phyloP scores from a whole-genome alignment of 2,113 vertebrate species.

The Coturnix japonica region DNA sequence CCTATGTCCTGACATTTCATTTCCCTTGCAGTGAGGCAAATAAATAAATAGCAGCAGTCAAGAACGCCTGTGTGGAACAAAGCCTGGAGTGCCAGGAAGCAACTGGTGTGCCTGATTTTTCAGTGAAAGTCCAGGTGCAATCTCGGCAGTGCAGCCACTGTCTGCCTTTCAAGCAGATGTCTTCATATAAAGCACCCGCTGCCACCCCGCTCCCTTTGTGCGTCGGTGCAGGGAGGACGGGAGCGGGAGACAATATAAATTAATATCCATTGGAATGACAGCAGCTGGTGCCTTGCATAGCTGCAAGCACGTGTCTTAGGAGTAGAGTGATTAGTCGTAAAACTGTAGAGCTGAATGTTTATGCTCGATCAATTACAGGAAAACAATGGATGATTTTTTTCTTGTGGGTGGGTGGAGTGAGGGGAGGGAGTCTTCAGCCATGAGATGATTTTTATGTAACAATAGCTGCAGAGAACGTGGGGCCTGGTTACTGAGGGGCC shows the following conservation, averaged over 20 bases:
- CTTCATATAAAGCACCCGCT: conserved; percentile 58
- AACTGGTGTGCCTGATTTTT: conserved; percentile 61
- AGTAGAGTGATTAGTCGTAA: conserved; percentile 73
- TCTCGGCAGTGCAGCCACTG: conserved; percentile 47
- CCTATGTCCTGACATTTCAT: background rate
- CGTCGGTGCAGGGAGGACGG: conserved; percentile 33
- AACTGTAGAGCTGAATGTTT: conserved; percentile 62
- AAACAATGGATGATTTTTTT: conserved; percentile 29
- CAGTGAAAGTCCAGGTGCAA: conserved; percentile 74
- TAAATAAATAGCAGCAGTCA: conserved; percentile 29
- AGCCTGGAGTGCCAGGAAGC: conserved; percentile 66
- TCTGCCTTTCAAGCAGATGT: conserved; percentile 78
- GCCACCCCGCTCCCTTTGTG: conserved; percentile 67
- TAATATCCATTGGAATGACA: conserved; percentile 84
- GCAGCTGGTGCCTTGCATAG: conserved; percentile 79
- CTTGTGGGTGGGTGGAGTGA: conserved; percentile 18
- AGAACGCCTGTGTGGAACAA: conserved; percentile 3
- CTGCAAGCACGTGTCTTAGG: conserved; percentile 74
- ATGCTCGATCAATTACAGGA: conserved; percentile 66
- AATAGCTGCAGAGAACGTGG: conserved; percentile 15
- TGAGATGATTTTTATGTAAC: background rate
- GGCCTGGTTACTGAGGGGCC: background rate
- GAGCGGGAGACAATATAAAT: conserved; percentile 80
- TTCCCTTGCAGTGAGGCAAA: conserved; percentile 19
- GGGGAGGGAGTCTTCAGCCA: conserved; percentile 15